Base-by-base conservation (phyloP, 2,797 vertebrate species). In the Muraenolepis orangiensis region DNA sequence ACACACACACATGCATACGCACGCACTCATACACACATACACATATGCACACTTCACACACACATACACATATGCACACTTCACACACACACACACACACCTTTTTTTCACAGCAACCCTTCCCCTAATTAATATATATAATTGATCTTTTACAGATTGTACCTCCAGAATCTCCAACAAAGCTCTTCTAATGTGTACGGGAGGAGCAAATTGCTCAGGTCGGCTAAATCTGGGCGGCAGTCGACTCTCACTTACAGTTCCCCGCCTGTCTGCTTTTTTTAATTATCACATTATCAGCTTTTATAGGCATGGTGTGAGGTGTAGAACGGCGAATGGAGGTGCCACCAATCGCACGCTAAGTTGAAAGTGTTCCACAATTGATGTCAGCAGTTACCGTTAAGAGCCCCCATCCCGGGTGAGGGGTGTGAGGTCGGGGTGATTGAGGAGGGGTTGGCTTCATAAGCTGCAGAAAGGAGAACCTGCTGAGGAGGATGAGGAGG, bases 231-330 rank as follows among this genome's bases (percentile, higher is more conserved):
- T 81, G 79, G 69, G 71, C 74, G 87, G 86, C 80, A 85, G 79
- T 87, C 84, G 92, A 93, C 93, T 93, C 93, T 94, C 89, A 92
- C 94, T 94, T 94, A 95, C 94, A 95, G 95, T 89, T 95, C 94
- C 83, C 94, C 94, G 91, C 91, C 96, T 95, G 95, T 96, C 95
- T 96, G 95, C 94, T 95, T 93, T 90, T n/a, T 98, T 96, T 98
- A 98, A 98, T 98, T 96, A 97, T 95, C 96, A 94, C 95, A 96
- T 98, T 96, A 97, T 94, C 95, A 95, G 94, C 93, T 95, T 94
- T 94, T 94, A 94, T 94, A 91, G 96, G 85, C 90, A 91, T 90
- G 91, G 89, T 82, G 93, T 85, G 91, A 91, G 93, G 87, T 94
- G 91, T 88, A 87, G 92, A 94, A 93, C 93, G 93, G 94, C 93